These are phyloP conservation scores for Psilopogon haemacephalus DNA, from an alignment of 2,113 vertebrate species.

Conservation along the genomic window DNA sequence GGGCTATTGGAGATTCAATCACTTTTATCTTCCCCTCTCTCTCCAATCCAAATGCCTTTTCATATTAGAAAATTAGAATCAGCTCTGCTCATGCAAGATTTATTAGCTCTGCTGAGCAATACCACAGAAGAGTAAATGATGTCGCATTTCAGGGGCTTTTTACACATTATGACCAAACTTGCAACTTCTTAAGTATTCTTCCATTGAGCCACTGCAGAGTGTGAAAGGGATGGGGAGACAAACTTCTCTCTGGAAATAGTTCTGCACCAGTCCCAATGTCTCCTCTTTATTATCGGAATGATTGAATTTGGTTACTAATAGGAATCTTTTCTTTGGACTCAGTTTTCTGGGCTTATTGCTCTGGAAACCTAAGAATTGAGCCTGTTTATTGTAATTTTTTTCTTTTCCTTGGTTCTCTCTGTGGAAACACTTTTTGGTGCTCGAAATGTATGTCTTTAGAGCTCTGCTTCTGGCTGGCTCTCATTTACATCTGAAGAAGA, in stretches of 20 bases:
- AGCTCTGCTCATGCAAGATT: conserved; percentile 85
- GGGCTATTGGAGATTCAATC: conserved; percentile 83
- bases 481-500: conserved; percentile 22
- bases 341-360: conserved; percentile 20
- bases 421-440: not conserved
- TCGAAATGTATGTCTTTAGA: not conserved
- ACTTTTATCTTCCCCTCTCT: conserved; percentile 83
- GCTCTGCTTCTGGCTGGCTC: not conserved
- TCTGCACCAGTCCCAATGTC: conserved; percentile 1
- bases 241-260: conserved; percentile 50
- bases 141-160: conserved; percentile 80
- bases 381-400: not conserved
- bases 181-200: conserved; percentile 65
- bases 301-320: conserved; percentile 53
- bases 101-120: conserved; percentile 84
- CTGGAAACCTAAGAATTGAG: conserved; percentile 25
- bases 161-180: conserved; percentile 77
- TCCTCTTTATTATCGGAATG: conserved; percentile 26
- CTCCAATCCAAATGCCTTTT: conserved; percentile 85
- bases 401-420: not conserved
- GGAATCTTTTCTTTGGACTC: conserved; percentile 14
- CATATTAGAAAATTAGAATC: conserved; percentile 86
- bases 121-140: conserved; percentile 81
- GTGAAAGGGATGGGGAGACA: conserved; percentile 18
- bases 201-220: conserved; percentile 42